Evolutionary conservation across 2,113 vertebrate genomes (phyloP).

Genomic region (Strix aluco): DNA sequence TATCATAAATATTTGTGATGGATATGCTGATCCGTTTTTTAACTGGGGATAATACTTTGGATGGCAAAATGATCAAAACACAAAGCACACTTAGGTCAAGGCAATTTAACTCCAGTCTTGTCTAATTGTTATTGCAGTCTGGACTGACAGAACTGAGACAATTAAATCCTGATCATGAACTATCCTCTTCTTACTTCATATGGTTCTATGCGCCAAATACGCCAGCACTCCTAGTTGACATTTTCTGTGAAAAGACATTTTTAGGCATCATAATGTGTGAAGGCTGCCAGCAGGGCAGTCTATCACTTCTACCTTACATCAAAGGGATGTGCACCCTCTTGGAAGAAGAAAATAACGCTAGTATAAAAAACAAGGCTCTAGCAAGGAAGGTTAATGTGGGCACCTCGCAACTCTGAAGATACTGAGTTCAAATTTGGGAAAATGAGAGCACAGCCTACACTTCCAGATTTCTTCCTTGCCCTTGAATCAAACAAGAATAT

Average conservation of each 20-base stretch:
- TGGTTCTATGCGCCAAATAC: not conserved
- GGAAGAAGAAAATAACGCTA: slow-evolving; percentile 38
- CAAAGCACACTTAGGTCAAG: not conserved
- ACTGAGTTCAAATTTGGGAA: not conserved
- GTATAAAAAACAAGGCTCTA: not conserved
- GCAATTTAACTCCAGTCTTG: slow-evolving; percentile 35
- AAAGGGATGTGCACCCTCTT: not conserved
- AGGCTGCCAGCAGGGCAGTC: slow-evolving; percentile 53
- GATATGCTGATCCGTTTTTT: not conserved
- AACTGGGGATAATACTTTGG: not conserved
- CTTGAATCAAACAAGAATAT: not conserved
- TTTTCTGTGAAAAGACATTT: slow-evolving; percentile 38
- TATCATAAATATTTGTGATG: slow-evolving; percentile 2
- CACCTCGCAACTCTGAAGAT: not conserved
- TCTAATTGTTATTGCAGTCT: not conserved
- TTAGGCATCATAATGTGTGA: slow-evolving; percentile 37
- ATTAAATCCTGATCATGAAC: slow-evolving; percentile 28
- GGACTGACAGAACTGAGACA: not conserved
- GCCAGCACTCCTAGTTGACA: not conserved
- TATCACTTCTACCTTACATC: slow-evolving; percentile 48
- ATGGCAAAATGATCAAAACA: slow-evolving; percentile 1
- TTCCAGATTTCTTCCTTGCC: not conserved
- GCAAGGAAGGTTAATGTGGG: not conserved
- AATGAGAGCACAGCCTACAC: not conserved
- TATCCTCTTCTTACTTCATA: not conserved